phyloP scores from a whole-genome alignment of 2,888 invertebrate genomes.

The Aproaerema taeniolella region DNA sequence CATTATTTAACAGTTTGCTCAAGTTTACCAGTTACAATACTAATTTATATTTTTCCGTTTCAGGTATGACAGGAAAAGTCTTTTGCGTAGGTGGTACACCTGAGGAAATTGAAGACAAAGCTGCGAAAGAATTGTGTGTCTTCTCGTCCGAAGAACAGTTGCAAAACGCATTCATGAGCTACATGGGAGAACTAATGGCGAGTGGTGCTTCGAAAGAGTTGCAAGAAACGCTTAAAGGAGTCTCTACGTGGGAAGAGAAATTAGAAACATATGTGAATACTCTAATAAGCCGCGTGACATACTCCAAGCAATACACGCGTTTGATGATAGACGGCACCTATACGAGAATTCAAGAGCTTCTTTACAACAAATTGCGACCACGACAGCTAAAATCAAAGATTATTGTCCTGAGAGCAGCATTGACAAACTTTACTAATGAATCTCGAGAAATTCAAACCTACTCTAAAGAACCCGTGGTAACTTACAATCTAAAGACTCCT shows the following conservation, averaged over 20 bases:
- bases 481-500: constrained; percentile 27
- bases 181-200: constrained; percentile 18
- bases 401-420: background rate
- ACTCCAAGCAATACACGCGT: background rate
- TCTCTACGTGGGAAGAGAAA: background rate
- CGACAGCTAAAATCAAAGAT: background rate
- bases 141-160: constrained; percentile 27
- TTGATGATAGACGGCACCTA: background rate
- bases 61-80: constrained; percentile 37
- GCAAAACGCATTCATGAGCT: constrained; percentile 27
- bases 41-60: constrained; percentile 9
- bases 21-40: too few relatives aligned
- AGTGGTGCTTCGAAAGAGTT: background rate
- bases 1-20: too few relatives aligned
- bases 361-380: background rate
- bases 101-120: constrained; percentile 28
- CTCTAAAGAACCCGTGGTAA: background rate
- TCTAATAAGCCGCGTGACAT: background rate
- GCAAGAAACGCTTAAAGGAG: background rate
- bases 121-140: too few relatives aligned
- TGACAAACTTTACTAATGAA: background rate
- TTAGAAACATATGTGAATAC: background rate
- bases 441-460: background rate
- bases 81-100: constrained; percentile 39
- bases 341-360: background rate